Conservation (phyloP, 92 coral and sea anemone genomes). For the Palythoa heliodiscus region DNA sequence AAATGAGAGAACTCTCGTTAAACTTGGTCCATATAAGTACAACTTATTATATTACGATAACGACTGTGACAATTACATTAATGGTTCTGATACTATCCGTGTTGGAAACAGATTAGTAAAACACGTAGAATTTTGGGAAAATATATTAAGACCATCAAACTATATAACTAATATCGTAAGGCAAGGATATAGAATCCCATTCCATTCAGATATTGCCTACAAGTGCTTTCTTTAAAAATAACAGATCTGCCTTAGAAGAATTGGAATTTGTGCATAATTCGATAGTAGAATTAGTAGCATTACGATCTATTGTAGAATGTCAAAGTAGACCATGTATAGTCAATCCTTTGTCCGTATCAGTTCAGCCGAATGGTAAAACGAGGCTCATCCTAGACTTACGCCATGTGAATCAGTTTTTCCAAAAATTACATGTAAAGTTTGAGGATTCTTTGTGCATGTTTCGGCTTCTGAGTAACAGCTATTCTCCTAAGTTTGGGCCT, state of each 20-base stretch:
- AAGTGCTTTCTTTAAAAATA: background rate
- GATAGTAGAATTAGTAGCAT: background rate
- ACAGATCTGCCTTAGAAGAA: background rate
- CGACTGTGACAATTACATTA: background rate
- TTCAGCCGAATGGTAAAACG: background rate
- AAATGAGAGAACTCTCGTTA: background rate
- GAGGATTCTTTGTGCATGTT: background rate
- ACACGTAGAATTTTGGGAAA: background rate
- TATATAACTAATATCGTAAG: background rate
- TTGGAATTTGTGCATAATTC: background rate
- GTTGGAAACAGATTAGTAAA: background rate
- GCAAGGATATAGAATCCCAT: background rate
- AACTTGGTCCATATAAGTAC: slow-evolving; percentile 6
- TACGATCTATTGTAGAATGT: background rate
- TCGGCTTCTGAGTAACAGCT: background rate
- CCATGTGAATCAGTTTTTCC: background rate
- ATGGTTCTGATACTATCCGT: slow-evolving; percentile 14
- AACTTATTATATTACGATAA: background rate
- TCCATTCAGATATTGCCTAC: background rate
- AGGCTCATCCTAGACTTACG: slow-evolving; percentile 3
- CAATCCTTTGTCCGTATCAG: slow-evolving; percentile 1
- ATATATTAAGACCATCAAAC: background rate
- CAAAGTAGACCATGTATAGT: background rate
- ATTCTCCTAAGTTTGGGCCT: background rate
- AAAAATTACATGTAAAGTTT: background rate